Evolutionary conservation across 2,113 vertebrate species (phyloP).

Genomic region (Colinus virginianus): DNA sequence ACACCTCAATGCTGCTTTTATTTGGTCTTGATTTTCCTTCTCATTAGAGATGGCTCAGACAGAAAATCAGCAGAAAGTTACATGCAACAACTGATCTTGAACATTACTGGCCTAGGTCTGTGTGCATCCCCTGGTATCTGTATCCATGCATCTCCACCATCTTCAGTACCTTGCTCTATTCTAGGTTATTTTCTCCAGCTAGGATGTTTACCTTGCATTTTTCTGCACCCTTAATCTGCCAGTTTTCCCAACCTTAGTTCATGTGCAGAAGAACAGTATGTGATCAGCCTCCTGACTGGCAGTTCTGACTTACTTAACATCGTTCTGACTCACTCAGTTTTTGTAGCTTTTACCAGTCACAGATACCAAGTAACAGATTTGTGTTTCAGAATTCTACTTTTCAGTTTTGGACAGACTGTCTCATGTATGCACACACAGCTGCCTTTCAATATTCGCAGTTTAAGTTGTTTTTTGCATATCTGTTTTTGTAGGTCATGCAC

Average conservation of each 20-base stretch:
- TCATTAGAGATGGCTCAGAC: background rate
- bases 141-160: background rate
- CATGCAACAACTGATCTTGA: background rate
- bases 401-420: background rate
- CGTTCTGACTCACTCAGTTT: background rate
- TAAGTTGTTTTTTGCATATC: background rate
- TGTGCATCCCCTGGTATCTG: background rate
- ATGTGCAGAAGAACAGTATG: background rate
- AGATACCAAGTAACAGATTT: background rate
- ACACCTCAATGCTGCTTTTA: background rate
- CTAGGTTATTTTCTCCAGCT: background rate
- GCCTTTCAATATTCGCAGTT: background rate
- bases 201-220: background rate
- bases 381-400: background rate
- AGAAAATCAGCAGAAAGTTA: background rate
- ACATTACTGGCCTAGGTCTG: background rate
- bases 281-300: background rate
- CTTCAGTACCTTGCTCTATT: background rate
- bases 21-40: background rate
- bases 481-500: background rate
- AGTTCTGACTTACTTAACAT: background rate
- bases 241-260: background rate
- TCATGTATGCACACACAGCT: fast-evolving
- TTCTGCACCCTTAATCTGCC: background rate
- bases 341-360: background rate